Evolutionary conservation across 2,113 vertebrate species (phyloP), one percentile per base, ranked within the genome.

Genomic region (Phalacrocorax pelagicus): DNA sequence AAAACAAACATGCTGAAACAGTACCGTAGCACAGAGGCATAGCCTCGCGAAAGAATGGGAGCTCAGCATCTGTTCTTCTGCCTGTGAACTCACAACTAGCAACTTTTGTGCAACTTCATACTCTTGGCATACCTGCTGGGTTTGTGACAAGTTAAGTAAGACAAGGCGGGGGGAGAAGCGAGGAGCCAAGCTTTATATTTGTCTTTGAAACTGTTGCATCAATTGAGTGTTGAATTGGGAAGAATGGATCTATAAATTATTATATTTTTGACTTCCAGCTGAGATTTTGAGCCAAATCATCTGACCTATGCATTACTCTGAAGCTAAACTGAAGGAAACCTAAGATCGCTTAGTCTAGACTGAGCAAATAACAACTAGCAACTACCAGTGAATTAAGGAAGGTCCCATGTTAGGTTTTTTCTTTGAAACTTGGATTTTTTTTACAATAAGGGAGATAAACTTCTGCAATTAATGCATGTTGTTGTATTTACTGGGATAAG

Each of bases 141-240:
- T 47, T 66, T 75, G 57, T 30, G 17, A 23, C 1, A 2, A n/a
- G 32, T 75, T 62, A 81, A 44, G 19, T 59, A 77, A 70, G 38
- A 12, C n/a, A 36, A 14, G 8, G 32, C 0, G 0, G 71, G 7
- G 10, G 51, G 11, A 27, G 18, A 26, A 81, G 54, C 34, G n/a
- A 12, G 34, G 15, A 87, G 6, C 16, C 47, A 77, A 38, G 12
- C 10, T 61, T 71, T 44, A 14, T 58, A 52, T 46, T 71, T 15
- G 59, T 65, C 26, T 73, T 77, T 49, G 34, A 78, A 86, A 70
- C 27, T 34, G 8, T 44, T 84, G 8, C 2, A 4, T 55, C 24
- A 51, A 6, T 73, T 36, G 58, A 63, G 10, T 49, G 24, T 63
- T 44, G 22, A 79, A 38, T 36, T 87, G 49, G 63, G 49, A 89